These are phyloP conservation scores for Drosophila sp. DNA, from an alignment of 1,140 invertebrate genomes.

Conservation along the genomic window DNA sequence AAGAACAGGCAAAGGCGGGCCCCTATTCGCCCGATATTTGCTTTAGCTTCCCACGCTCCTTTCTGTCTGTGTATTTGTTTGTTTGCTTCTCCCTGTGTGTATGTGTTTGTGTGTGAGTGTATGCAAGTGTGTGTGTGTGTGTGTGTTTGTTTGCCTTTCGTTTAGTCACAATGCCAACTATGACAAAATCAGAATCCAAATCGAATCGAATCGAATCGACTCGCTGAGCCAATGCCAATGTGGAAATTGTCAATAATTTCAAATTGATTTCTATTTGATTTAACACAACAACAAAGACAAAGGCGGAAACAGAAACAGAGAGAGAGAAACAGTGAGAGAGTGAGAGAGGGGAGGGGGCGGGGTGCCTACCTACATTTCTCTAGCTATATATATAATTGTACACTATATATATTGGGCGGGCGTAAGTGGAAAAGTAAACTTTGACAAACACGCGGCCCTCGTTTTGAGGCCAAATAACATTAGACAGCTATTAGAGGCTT, in stretches of 20 bases:
- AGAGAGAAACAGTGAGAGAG: not conserved
- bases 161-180: constrained; percentile 65
- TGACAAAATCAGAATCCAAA: constrained; percentile 69
- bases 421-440: constrained; percentile 68
- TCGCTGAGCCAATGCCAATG: constrained; percentile 74
- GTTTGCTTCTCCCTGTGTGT: constrained; percentile 38
- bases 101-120: constrained; percentile 21
- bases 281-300: constrained; percentile 62
- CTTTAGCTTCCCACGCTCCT: constrained; percentile 5
- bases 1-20: constrained; percentile 28
- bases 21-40: constrained; percentile 7
- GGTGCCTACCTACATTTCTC: constrained; percentile 34
- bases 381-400: constrained; percentile 51
- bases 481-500: constrained; percentile 76
- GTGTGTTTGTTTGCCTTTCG: constrained; percentile 68
- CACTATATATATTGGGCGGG: constrained; percentile 3
- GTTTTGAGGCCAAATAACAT: constrained; percentile 59
- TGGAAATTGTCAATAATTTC: constrained; percentile 83
- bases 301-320: constrained; percentile 15
- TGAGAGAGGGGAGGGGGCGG: not conserved
- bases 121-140: constrained; percentile 28
- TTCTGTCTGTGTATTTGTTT: constrained; percentile 16
- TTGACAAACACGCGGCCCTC: constrained; percentile 44
- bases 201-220: constrained; percentile 47
- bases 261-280: constrained; percentile 83